phyloP scores from a whole-genome alignment of 2,797 vertebrate species.

The Pristis pectinata region DNA sequence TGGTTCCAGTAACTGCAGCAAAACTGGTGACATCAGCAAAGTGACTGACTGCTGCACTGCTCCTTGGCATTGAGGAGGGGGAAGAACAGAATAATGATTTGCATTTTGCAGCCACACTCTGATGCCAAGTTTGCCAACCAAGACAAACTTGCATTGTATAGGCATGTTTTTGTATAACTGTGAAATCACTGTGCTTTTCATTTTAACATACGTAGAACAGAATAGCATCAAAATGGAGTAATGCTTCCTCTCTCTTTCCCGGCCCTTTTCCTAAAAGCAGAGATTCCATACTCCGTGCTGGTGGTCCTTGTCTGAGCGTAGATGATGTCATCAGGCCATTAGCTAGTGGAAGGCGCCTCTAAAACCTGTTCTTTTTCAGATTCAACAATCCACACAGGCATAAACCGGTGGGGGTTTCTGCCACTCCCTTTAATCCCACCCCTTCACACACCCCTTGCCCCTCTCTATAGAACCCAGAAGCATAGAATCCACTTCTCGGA shows the following conservation, averaged over 20 bases:
- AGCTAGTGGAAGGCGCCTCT: neutral
- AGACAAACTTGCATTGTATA: too few relatives aligned
- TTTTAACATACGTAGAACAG: neutral
- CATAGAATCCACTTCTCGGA: neutral
- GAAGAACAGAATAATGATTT: too few relatives aligned
- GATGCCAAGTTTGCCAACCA: too few relatives aligned
- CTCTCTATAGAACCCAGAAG: neutral
- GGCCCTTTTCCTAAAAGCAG: neutral
- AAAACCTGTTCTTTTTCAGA: neutral
- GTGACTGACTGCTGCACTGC: neutral
- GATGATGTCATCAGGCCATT: neutral
- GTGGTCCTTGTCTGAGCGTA: neutral
- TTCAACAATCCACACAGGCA: neutral
- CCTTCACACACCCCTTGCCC: too few relatives aligned
- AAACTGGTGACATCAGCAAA: neutral
- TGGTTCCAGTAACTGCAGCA: neutral
- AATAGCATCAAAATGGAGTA: neutral
- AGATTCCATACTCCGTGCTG: neutral
- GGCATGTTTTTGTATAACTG: neutral
- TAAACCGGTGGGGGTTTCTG: neutral
- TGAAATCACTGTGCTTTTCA: neutral
- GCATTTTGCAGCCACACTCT: too few relatives aligned
- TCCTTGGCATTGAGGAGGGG: too few relatives aligned
- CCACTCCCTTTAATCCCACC: neutral
- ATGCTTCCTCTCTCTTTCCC: neutral